A percentile compares a stretch with the other conserved stretches of the same genome.
Conservation (phyloP, 2,797 vertebrate genomes). For the Sebastes baramenuke region DNA sequence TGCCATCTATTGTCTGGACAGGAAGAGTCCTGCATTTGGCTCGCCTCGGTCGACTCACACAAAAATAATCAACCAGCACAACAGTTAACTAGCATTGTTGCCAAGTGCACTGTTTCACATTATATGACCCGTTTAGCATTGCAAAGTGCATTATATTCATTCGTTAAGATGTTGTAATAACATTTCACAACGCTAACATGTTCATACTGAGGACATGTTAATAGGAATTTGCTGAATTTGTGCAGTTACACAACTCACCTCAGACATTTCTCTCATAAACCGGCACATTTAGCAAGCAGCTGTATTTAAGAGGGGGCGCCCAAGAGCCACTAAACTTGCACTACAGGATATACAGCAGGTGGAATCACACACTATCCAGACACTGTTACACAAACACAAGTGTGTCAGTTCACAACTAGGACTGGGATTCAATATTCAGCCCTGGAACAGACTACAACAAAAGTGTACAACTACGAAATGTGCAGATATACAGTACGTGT, state of each 20-base stretch:
- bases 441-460: background rate
- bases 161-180: background rate
- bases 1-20: too few relatives aligned
- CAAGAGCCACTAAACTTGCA: background rate
- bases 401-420: too few relatives aligned
- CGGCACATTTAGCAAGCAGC: background rate
- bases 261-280: background rate
- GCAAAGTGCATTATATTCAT: background rate
- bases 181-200: background rate
- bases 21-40: fast-evolving
- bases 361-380: background rate
- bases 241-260: too few relatives aligned
- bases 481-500: background rate
- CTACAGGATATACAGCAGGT: background rate
- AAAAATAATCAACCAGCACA: too few relatives aligned
- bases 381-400: background rate
- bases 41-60: too few relatives aligned
- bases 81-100: too few relatives aligned
- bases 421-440: background rate
- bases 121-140: background rate
- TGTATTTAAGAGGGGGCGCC: background rate
- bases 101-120: too few relatives aligned
- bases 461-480: background rate
- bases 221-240: too few relatives aligned
- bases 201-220: background rate